phyloP scores from a whole-genome alignment of 2,113 vertebrate species.

The Aleadryas rufinucha region DNA sequence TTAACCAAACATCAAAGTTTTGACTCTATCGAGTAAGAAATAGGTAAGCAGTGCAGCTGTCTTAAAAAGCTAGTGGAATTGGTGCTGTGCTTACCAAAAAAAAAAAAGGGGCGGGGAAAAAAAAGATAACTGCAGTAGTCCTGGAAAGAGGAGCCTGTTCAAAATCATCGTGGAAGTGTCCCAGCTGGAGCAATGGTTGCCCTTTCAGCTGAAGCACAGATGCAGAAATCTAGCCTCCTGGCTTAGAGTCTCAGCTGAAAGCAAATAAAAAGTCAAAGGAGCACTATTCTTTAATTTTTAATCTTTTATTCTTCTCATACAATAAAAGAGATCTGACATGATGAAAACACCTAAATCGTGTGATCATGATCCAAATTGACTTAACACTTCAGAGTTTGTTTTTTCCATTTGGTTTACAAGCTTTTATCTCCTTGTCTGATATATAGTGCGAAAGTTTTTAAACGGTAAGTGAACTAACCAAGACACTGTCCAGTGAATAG shows the following conservation, averaged over 20 bases:
- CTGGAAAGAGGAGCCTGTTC: background rate
- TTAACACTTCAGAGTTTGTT: background rate
- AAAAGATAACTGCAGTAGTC: background rate
- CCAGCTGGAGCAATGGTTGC: background rate
- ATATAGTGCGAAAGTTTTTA: background rate
- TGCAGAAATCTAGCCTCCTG: background rate
- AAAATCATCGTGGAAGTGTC: background rate
- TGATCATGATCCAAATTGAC: background rate
- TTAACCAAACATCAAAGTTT: background rate
- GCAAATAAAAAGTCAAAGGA: background rate
- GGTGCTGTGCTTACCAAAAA: background rate
- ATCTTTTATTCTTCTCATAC: background rate
- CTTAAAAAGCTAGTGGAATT: background rate
- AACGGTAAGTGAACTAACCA: background rate
- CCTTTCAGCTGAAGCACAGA: background rate
- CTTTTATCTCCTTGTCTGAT: background rate
- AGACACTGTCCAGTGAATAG: background rate
- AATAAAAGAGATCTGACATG: background rate
- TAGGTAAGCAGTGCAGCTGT: background rate
- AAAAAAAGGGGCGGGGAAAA: too few species aligned
- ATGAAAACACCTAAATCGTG: background rate
- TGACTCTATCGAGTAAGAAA: background rate
- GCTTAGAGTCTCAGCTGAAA: background rate
- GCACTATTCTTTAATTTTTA: background rate
- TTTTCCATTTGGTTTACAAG: background rate